These are phyloP conservation scores for Miniopterus natalensis DNA, from an alignment of 2,113 vertebrate species.

Conservation along the genomic window DNA sequence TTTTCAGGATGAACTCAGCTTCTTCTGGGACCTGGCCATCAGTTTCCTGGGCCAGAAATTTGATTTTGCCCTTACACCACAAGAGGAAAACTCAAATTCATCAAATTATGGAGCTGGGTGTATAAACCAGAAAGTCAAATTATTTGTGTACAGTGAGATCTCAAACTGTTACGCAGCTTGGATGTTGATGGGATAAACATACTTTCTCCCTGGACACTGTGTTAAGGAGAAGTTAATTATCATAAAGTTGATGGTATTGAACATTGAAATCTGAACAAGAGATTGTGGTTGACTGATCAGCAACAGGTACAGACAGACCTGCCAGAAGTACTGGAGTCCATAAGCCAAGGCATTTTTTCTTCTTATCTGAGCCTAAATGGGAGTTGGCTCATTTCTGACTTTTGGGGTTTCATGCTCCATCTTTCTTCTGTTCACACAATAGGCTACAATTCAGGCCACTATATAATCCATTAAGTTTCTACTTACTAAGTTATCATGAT, in stretches of 20 bases:
- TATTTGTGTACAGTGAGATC: neutral
- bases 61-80: neutral
- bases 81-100: constrained; percentile 2
- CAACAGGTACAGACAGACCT: neutral
- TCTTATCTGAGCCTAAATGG: neutral
- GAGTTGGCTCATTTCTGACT: neutral
- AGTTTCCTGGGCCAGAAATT: neutral
- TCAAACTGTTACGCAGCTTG: neutral
- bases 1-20: neutral
- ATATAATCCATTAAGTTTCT: neutral
- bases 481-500: neutral
- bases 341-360: neutral
- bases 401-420: neutral
- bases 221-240: constrained; percentile 9
- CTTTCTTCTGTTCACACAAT: neutral
- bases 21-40: neutral
- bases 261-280: neutral
- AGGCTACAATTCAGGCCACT: neutral
- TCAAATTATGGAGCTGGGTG: neutral
- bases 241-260: neutral
- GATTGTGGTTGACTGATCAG: neutral
- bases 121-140: neutral
- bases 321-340: neutral
- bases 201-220: constrained; percentile 27
- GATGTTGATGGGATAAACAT: neutral